Conservation (phyloP, 2,797 vertebrate genomes). For the Pseudomugil gertrudae region DNA sequence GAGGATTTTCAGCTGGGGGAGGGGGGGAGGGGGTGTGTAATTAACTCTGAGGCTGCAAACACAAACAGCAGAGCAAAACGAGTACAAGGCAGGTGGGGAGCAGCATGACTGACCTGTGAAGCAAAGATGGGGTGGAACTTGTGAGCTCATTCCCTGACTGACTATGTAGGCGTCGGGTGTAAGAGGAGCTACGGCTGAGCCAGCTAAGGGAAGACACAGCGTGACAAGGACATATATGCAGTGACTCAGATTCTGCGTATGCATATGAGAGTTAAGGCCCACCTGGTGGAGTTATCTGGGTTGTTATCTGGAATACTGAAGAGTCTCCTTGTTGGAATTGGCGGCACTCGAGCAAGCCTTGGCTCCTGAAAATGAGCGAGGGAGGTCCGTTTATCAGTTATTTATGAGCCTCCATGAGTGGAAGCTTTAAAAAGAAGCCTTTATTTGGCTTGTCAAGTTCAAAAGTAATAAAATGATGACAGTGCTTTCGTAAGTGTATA, state of each 20-base stretch:
- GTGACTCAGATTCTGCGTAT: conserved; percentile 47
- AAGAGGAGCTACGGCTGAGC: conserved; percentile 85
- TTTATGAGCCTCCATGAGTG: conserved; percentile 16
- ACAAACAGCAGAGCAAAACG: conserved; percentile 42
- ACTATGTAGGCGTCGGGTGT: conserved; percentile 83
- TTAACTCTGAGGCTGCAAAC: conserved; percentile 45
- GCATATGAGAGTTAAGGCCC: conserved; percentile 17
- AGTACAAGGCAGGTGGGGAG: conserved; percentile 33
- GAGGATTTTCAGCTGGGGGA: conserved; percentile 25
- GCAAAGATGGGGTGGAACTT: conserved; percentile 79
- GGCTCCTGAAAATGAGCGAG: conserved; percentile 78
- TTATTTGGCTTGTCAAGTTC: conserved; percentile 24
- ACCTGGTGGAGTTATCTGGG: conserved; percentile 84
- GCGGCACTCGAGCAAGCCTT: conserved; percentile 84
- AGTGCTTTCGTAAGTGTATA: conserved; percentile 12
- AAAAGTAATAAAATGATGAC: conserved; percentile 10
- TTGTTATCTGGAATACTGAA: conserved; percentile 83
- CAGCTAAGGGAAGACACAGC: conserved; percentile 71
- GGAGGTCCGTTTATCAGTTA: conserved; percentile 21
- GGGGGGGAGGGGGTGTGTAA: neutral
- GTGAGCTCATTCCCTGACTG: conserved; percentile 81
- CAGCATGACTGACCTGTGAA: conserved; percentile 80
- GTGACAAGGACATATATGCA: conserved; percentile 56
- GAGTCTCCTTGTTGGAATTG: conserved; percentile 82
- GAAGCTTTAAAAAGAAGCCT: conserved; percentile 37